Base-by-base conservation (phyloP, 2,113 vertebrate genomes). In the Tautogolabrus adspersus region DNA sequence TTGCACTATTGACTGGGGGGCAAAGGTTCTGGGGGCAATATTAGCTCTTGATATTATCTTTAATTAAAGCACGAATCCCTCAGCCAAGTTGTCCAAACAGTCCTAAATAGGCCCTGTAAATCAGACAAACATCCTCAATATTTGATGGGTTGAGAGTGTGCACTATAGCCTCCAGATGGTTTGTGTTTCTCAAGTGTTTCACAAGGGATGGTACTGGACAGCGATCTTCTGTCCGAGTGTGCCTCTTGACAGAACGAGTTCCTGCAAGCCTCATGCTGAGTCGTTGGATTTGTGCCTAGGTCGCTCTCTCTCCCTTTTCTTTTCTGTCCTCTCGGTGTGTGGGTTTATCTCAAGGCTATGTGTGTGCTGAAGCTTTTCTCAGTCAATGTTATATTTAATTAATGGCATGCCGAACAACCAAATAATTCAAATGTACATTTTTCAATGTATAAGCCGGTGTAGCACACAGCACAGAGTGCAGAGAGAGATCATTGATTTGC, bases 1-100 rank as follows among this genome's bases (percentile, higher is more conserved):
- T 92, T 92, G 88, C 87, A 87, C 75, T 88, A 84, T 84, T 90
- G 88, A 91, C 87, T 90, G 73, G 66, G 83, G 87, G 82, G 86
- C 79, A 83, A 83, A 81, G 87, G 91, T 92, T 88, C 89, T 79
- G 63, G 77, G 82, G 81, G 78, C 72, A 69, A 93, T 81, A 90
- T 94, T 93, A 93, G 81, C 83, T 90, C 88, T 87, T 87, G 88
- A 92, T 95, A 94, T 95, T 95, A 94, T 95, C 91, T 94, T 95
- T 94, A 95, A 95, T 94, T 94, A 95, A 94, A 89, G 87, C 83
- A 52, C 86, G 86, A 89, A 94, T 94, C 91, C 91, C 82, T 89
- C 90, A 84, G 72, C 88, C 83, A 84, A 94, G 89, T 93, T 94
- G 88, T 93, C 90, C 91, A 94, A 94, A 95, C 93, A 94, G 81